Base-by-base conservation (phyloP, 2,113 vertebrate species). In the Eupsittula cactorum region DNA sequence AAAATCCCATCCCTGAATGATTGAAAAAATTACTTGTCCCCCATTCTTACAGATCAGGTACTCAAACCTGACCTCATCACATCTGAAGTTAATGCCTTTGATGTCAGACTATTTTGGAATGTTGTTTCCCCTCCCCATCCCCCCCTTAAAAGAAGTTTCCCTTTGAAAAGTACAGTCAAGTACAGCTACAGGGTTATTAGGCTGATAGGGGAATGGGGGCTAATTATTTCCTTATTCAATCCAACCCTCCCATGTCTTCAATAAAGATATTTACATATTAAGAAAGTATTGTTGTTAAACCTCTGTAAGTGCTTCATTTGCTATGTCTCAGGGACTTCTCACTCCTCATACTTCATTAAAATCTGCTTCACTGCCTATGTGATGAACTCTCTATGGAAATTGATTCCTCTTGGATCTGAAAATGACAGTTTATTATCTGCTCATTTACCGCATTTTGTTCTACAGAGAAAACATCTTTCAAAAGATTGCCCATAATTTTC, bases 71-170 rank as follows among this genome's bases (percentile, higher is more conserved):
- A 71, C 64, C 25, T 92, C 11, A 59, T 81, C 64, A 68, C 6
- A 64, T 70, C 10, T 33, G 59, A 83, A 83, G 53, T 80, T 33
- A 81, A 46, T 24, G 23, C 10, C 11, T 82, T 90, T 67, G 17
- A 16, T 90, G 37, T 86, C 35, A 75, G n/a, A 53, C 29, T 74
- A 12, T 92, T 69, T 69, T 79, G 57, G 16, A 91, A 65, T 57
- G 6, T 4, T 24, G 18, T 13, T 49, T 4, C 0, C 9, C 4
- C 13, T 23, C 21, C 55, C 31, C 31, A 13, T 57, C 10, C 17
- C 24, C 16, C 18, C 31, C 49, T 76, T 85, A 65, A 79, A 95
- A 85, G 17, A 65, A 77, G 9, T 74, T 33, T 60, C 10, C 13
- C 21, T 91, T 27, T 86, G 53, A 92, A 92, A 82, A 93, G 35